Base-by-base conservation (phyloP, 2,888 invertebrate genomes). In the Pycnomerus fuliginosus region DNA sequence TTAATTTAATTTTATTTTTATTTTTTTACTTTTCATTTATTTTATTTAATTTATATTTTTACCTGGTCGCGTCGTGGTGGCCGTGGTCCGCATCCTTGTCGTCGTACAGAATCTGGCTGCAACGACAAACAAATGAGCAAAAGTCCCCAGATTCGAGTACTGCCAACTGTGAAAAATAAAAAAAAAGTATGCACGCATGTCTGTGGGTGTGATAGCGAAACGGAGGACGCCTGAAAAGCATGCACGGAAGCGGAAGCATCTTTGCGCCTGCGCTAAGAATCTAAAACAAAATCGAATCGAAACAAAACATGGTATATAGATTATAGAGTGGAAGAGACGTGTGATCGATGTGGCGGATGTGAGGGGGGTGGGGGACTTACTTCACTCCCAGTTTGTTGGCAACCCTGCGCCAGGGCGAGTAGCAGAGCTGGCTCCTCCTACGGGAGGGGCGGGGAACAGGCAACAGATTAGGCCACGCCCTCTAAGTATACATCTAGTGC, bases 351-450 rank as follows among this genome's bases (percentile, higher is more conserved):
- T 36, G 45, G 17, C 36, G 50, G 52, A 52, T 36, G 44, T 53
- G 44, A 64, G 63, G 28, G 66, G 64, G 17, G 66, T 60, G 56
- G 69, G 70, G 74, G 73, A 90, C 91, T 90, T 90, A 91, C 90
- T 90, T 90, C 79, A 92, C 90, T 84, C 91, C 90, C 73, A 91
- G 87, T 78, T 90, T 91, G 77, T 88, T 90, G 75, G 91, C 91
- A 75, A 91, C 91, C 77, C 90, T 85, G 71, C 90, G 87, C 91
- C 91, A 92, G 79, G 90, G 91, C 73, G 87, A 88, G 82, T 87
- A 87, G 83, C 87, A 85, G 80, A 83, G 84, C 80, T 83, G 79
- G 72, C 74, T 77, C 75, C 75, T 77, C 75, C 74, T 76, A 74
- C 53, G 65, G 65, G 69, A 67, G 65, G 25, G 65, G 61, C 66